A percentile compares a stretch with the other conserved stretches of the same genome.
Evolutionary conservation across 1,140 invertebrate genomes (phyloP).

Genomic region (Leptinotarsa lineolata): DNA sequence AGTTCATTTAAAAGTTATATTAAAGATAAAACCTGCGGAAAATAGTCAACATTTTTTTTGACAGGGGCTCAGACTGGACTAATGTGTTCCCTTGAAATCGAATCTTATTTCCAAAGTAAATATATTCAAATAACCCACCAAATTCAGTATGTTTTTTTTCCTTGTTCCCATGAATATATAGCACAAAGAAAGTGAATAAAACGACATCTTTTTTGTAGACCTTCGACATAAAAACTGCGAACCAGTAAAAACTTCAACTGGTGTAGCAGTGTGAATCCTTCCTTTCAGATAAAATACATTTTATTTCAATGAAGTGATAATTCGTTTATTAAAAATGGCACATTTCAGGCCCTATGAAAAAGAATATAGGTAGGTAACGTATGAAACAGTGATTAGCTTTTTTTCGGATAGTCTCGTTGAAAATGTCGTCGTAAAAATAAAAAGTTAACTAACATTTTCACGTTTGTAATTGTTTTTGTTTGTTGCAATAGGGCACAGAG

Average conservation of each 20-base stretch:
- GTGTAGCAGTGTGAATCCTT: constrained; percentile 4
- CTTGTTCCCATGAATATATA: too few relatives aligned
- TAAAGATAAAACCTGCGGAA: too few relatives aligned
- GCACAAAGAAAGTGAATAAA: background rate
- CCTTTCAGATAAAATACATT: constrained; percentile 13
- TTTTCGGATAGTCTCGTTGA: background rate
- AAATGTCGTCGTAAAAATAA: too few relatives aligned
- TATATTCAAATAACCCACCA: too few relatives aligned
- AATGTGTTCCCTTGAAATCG: too few relatives aligned
- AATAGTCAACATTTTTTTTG: too few relatives aligned
- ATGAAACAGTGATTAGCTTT: background rate
- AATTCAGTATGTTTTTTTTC: too few relatives aligned
- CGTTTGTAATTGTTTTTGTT: constrained; percentile 10
- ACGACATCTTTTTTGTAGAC: background rate
- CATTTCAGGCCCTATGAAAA: constrained; percentile 50
- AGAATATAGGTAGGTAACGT: constrained; percentile 38
- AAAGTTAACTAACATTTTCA: too few relatives aligned
- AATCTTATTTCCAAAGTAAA: too few relatives aligned
- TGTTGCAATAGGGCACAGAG: constrained; percentile 69
- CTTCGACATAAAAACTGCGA: constrained; percentile 4
- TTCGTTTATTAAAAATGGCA: constrained; percentile 44
- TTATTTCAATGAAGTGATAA: constrained; percentile 35
- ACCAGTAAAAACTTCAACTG: background rate
- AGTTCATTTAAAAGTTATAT: too few relatives aligned
- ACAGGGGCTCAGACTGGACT: too few relatives aligned